These are phyloP conservation scores for Morpho deidamia DNA, from an alignment of 2,888 invertebrate genomes.

Conservation along the genomic window DNA sequence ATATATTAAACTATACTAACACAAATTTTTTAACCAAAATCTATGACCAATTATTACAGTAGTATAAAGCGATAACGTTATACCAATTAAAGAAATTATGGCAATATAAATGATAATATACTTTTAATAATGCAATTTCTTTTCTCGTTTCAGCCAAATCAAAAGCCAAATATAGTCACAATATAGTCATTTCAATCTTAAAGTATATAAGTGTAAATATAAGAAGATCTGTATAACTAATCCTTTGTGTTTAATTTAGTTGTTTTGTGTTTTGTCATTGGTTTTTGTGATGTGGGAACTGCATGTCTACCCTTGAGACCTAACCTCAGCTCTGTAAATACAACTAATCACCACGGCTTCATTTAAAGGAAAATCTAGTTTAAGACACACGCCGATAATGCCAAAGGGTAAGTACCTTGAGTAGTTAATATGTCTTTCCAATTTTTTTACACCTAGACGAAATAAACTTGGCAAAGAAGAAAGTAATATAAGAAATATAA, in stretches of 20 bases:
- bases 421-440: too few species aligned
- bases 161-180: conserved; percentile 40
- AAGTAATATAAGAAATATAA: too few species aligned
- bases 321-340: conserved; percentile 28
- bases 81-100: conserved; percentile 21
- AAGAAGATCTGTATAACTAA: conserved; percentile 30
- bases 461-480: too few species aligned
- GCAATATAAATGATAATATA: background rate
- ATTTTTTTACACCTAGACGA: too few species aligned
- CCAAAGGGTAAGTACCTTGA: conserved; percentile 64
- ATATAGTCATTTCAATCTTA: conserved; percentile 27
- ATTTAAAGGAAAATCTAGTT: conserved; percentile 35
- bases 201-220: conserved; percentile 24
- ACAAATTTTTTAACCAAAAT: background rate
- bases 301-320: conserved; percentile 38
- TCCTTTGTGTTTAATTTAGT: conserved; percentile 30
- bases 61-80: conserved; percentile 27
- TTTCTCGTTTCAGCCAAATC: conserved; percentile 42
- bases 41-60: conserved; percentile 5
- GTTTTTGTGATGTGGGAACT: conserved; percentile 51
- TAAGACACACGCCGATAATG: conserved; percentile 40
- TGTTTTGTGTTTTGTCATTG: conserved; percentile 29
- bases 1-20: background rate
- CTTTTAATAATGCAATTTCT: background rate
- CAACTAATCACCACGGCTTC: conserved; percentile 37